phyloP scores from a whole-genome alignment of 2,797 vertebrate genomes.

The Oceanodroma leucorhoa region DNA sequence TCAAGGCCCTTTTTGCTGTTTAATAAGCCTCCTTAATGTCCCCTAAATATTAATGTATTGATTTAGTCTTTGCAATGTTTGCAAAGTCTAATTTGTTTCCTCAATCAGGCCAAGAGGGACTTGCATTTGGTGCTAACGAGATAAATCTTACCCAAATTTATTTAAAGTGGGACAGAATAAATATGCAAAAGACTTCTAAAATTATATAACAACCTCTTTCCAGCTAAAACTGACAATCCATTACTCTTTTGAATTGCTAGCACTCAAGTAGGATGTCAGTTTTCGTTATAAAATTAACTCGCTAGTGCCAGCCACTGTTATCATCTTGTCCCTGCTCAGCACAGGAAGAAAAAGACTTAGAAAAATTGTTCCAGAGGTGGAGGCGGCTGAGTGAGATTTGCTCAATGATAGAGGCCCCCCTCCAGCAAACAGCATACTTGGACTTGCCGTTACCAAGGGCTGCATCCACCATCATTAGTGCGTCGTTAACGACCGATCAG shows the following conservation, averaged over 20 bases:
- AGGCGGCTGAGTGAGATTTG: background rate
- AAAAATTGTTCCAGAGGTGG: background rate
- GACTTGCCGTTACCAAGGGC: background rate
- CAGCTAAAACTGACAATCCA: conserved; percentile 70
- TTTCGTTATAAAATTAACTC: conserved; percentile 61
- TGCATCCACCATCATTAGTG: background rate
- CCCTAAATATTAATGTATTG: conserved; percentile 77
- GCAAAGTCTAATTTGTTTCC: conserved; percentile 78
- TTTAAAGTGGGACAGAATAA: conserved; percentile 75
- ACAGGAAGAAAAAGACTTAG: background rate
- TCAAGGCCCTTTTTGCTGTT: conserved; percentile 61
- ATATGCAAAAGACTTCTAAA: conserved; percentile 72
- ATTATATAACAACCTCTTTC: conserved; percentile 62
- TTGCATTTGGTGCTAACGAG: conserved; percentile 72
- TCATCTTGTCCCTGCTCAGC: conserved; percentile 32
- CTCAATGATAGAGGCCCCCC: background rate
- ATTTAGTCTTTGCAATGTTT: conserved; percentile 70
- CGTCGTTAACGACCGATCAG: background rate
- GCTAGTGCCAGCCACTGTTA: conserved; percentile 41
- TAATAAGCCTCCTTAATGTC: conserved; percentile 71
- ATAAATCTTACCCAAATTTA: conserved; percentile 74
- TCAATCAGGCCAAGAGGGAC: conserved; percentile 66
- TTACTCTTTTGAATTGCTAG: conserved; percentile 66
- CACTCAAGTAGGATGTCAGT: conserved; percentile 43
- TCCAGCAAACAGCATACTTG: background rate